A percentile compares a stretch with the other conserved stretches of the same genome.
Evolutionary conservation across 2,113 vertebrate species (phyloP).

Genomic region (Myotis davidii): DNA sequence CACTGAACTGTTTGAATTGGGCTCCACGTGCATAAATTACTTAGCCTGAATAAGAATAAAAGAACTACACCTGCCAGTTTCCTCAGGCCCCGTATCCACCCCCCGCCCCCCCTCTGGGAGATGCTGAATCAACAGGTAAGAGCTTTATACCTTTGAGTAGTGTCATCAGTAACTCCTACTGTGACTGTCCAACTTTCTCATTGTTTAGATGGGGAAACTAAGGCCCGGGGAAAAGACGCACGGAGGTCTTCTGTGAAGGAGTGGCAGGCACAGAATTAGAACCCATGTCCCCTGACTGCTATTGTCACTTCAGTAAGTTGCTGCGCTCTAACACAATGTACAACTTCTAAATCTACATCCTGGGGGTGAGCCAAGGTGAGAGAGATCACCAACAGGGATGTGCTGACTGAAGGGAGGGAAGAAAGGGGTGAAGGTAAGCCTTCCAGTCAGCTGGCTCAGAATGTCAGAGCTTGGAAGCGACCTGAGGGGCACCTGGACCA

Average conservation of each 20-base stretch:
- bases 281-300: too few species aligned
- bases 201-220: neutral
- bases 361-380: neutral
- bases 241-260: neutral
- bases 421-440: neutral
- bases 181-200: too few species aligned
- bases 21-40: neutral
- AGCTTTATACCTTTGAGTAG: neutral
- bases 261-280: neutral
- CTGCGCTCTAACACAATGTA: neutral
- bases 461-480: neutral
- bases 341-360: neutral
- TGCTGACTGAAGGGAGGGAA: neutral
- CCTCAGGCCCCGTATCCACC: neutral
- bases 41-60: neutral
- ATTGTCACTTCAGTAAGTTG: neutral
- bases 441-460: neutral
- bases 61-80: rapidly evolving
- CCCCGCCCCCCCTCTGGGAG: neutral
- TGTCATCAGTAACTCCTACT: too few species aligned
- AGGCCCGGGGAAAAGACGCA: rapidly evolving
- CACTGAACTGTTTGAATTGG: neutral
- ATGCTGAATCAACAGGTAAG: neutral
- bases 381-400: too few species aligned
- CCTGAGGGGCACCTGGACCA: neutral